phyloP scores from a whole-genome alignment of 2,888 invertebrate genomes.

The Nesidiocoris tenuis region DNA sequence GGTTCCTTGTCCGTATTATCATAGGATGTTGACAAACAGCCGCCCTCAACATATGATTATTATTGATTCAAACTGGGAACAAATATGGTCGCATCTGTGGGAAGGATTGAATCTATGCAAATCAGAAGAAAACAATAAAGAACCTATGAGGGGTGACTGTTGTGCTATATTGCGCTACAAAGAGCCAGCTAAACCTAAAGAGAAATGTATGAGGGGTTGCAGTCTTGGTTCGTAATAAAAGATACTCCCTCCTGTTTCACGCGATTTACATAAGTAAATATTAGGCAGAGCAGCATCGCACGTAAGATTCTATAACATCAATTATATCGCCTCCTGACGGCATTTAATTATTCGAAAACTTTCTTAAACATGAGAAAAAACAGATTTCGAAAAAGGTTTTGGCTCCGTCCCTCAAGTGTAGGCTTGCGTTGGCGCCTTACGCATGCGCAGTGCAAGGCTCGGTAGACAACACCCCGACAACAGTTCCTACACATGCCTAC shows the following conservation, averaged over 20 bases:
- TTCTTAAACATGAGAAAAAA: too few relatives aligned
- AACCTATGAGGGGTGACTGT: constrained; percentile 20
- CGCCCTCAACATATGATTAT: constrained; percentile 12
- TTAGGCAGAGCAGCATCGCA: too few relatives aligned
- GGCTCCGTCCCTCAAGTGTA: too few relatives aligned
- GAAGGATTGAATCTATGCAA: constrained; percentile 31
- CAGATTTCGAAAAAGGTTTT: too few relatives aligned
- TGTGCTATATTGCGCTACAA: not conserved
- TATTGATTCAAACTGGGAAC: constrained; percentile 28
- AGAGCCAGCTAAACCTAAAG: not conserved
- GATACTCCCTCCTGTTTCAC: not conserved
- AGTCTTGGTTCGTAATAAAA: not conserved
- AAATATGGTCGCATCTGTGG: constrained; percentile 27
- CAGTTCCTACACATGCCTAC: too few relatives aligned
- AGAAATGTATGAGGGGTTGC: not conserved
- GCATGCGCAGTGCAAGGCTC: too few relatives aligned
- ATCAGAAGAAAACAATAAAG: constrained; percentile 32
- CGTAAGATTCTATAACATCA: too few relatives aligned
- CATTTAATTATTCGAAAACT: too few relatives aligned
- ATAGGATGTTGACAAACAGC: constrained; percentile 33
- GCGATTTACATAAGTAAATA: not conserved
- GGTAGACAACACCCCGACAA: too few relatives aligned
- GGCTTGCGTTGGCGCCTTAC: too few relatives aligned
- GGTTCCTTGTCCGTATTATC: constrained; percentile 7
- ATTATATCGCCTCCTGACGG: too few relatives aligned